Evolutionary conservation across 2,113 vertebrate species (phyloP), one percentile per base, ranked within the genome.

Genomic region (Phaethornis superciliosus): DNA sequence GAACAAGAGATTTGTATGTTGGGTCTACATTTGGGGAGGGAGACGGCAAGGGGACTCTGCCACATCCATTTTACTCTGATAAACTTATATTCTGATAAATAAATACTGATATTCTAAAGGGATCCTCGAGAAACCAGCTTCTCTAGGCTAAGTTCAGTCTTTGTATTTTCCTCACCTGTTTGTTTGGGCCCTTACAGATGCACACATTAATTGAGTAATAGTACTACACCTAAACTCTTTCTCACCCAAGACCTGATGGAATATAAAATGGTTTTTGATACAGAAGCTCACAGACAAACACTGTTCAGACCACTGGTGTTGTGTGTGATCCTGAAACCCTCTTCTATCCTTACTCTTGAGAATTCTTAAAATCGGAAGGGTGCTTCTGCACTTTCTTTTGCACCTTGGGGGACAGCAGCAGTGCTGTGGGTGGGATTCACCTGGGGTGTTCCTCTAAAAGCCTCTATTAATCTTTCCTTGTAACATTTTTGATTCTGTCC

Each of bases 401-500:
- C 3, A 1, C 0, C 8, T 6, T 16, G 26, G 9, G 32, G 44
- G 76, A 94, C 59, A 69, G 68, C 27, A 18, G 44, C 70, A 9
- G 79, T 90, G 77, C 89, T 52, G 90, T 64, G 85, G 83, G 85
- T 91, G 89, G 79, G 12, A 15, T 59, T 40, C 93, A 94, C 89
- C 87, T 89, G 82, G 16, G 59, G 15, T 5, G 18, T 51, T 94
- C 69, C 81, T 85, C 78, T 65, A 59, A 30, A 76, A 94, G 12
- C 47, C 37, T 26, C 37, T 23, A 2, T 46, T 95, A 70, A n/a
- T 24, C 91, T 93, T 75, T 51, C 74, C 78, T 71, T 1, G 0
- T 46, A 92, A 82, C 76, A 88, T 85, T 78, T 85, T 88, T 83
- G 49, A 64, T 32, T 88, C 91, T 83, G 68, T 88, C 88, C 90